Percentiles rank a stretch among this genome's conserved stretches.
Conservation (phyloP, 2,113 vertebrate species). For the Actenoides hombroni region DNA sequence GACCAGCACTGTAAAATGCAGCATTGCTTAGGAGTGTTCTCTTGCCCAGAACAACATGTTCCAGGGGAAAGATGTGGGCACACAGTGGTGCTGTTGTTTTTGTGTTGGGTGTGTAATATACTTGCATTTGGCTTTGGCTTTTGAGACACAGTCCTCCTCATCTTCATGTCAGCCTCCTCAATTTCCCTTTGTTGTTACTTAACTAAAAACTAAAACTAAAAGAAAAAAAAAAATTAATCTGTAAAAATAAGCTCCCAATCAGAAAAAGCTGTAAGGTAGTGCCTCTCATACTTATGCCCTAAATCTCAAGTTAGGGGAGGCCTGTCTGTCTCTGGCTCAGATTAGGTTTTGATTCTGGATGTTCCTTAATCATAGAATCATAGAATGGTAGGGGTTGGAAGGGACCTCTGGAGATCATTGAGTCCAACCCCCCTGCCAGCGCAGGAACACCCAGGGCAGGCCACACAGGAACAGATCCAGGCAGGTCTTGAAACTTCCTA, state of each 20-base stretch:
- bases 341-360: background rate
- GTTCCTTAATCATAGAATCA: background rate
- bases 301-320: background rate
- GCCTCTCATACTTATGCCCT: background rate
- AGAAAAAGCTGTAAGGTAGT: background rate
- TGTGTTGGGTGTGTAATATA: background rate
- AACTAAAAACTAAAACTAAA: background rate
- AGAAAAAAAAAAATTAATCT: background rate
- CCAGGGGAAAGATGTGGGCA: background rate
- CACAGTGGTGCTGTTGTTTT: background rate
- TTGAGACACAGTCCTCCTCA: background rate
- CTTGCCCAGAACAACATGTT: background rate
- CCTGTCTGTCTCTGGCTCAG: background rate
- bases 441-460: too few species aligned
- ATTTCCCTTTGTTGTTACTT: background rate
- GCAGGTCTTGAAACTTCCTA: too few species aligned
- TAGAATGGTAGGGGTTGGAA: too few species aligned
- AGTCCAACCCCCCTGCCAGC: too few species aligned
- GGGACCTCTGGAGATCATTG: too few species aligned
- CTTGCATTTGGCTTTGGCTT: background rate
- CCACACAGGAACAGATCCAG: too few species aligned
- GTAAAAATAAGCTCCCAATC: background rate
- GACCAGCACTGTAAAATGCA: background rate
- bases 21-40: background rate
- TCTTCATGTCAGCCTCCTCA: background rate